Evolutionary conservation across 2,797 vertebrate genomes (phyloP), one percentile per base, ranked within the genome.

Genomic region (Cichlasoma orientale): DNA sequence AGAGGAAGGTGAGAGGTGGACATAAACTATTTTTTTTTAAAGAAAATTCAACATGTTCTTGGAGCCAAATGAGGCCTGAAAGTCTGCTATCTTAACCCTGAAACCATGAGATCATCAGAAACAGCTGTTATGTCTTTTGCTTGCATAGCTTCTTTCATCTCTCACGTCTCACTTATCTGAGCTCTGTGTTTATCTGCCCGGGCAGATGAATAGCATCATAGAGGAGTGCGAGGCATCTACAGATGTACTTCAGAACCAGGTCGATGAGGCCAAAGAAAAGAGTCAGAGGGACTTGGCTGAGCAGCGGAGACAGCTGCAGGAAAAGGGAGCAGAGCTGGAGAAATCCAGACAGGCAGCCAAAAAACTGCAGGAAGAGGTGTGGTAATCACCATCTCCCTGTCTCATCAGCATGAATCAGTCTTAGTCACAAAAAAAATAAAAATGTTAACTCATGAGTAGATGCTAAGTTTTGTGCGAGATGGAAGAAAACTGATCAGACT

Each of bases 291-390:
- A 99, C 85, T 90, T 97, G 82, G 87, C 91, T 1, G 96, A 97
- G 50, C 90, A 97, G 79, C 96, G 97, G 63, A 95, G 95, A 52
- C 97, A 97, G 88, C 89, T 99, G 86, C 96, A 97, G 89, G 97
- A 98, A 89, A 98, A 97, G 84, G 95, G 93, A 74, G 85, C 94
- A 7, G 97, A 99, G 88, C 90, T 97, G 82, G 97, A 99, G 85
- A 98, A 96, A 86, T 95, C 95, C 77, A 93, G 87, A 61, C 92
- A 95, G 78, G 82, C 94, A 3, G 88, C 95, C 74, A 82, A 93
- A 86, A 97, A 95, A 53, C 94, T 97, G 77, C 97, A 98, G 91
- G 97, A 98, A 86, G 97, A 99, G 98, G 98, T 99, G 96, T 92
- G 75, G 79, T 57, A 1, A 79, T 55, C 54, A 19, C 77, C 59